These are phyloP conservation scores for Steatocranus sp. DNA, from an alignment of 2,797 vertebrate species.

Conservation along the genomic window DNA sequence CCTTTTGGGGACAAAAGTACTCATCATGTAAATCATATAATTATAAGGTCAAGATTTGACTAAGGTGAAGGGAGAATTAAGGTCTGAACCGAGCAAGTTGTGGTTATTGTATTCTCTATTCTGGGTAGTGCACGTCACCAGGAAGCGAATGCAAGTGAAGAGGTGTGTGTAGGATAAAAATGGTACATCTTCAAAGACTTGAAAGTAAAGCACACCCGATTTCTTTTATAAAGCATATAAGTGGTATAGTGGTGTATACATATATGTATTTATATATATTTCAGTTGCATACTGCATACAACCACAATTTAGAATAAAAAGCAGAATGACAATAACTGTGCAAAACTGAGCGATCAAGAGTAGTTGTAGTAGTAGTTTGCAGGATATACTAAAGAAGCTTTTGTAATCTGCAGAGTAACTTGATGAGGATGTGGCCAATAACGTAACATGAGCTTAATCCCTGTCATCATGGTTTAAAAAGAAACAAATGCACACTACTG, in stretches of 20 bases:
- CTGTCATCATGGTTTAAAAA: conserved; percentile 24
- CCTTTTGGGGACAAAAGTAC: background rate
- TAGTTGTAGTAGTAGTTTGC: background rate
- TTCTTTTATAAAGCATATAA: background rate
- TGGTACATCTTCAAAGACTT: conserved; percentile 29
- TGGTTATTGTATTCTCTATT: background rate
- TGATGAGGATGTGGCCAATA: conserved; percentile 3
- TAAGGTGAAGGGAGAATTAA: background rate
- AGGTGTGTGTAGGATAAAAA: background rate
- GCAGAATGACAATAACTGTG: background rate
- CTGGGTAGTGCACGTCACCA: background rate
- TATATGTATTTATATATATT: background rate
- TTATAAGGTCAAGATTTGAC: background rate
- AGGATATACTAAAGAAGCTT: background rate
- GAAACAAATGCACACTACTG: background rate
- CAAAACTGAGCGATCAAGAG: background rate
- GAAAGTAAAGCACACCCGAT: background rate
- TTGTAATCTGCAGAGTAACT: background rate
- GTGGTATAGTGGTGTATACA: background rate
- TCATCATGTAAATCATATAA: background rate
- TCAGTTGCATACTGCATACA: background rate
- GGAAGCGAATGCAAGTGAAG: background rate
- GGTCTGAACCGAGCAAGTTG: background rate
- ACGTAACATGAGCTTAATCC: background rate
- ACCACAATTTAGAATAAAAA: background rate